phyloP scores from a whole-genome alignment of 2,888 invertebrate genomes.

The Lepidochitona cinerea region DNA sequence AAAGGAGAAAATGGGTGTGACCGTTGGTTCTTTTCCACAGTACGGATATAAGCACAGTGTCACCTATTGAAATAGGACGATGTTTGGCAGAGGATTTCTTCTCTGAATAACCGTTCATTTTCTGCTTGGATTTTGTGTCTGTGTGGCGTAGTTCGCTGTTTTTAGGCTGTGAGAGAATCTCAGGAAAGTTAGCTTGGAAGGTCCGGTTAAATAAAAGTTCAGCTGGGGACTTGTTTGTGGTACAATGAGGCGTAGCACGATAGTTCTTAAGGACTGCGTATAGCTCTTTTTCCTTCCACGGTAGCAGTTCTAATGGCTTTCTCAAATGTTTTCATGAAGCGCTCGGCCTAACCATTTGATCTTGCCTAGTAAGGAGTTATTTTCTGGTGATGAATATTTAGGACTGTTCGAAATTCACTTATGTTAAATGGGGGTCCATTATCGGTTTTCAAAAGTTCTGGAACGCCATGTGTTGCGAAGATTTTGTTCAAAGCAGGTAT shows the following conservation, averaged over 20 bases:
- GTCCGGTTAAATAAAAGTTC: no score
- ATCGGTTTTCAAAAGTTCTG: slow-evolving; percentile 14
- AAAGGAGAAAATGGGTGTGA: not conserved
- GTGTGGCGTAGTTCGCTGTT: no score
- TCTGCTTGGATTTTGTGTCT: no score
- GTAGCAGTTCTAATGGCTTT: slow-evolving; percentile 11
- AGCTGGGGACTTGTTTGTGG: no score
- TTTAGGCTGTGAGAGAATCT: no score
- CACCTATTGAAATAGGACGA: no score
- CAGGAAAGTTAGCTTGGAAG: no score
- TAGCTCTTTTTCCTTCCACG: no score
- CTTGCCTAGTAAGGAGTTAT: slow-evolving; percentile 14
- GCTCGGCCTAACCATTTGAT: slow-evolving; percentile 15
- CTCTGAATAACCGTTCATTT: no score
- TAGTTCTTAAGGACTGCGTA: no score
- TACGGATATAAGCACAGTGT: not conserved
- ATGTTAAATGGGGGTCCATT: slow-evolving; percentile 14
- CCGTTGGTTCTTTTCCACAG: not conserved
- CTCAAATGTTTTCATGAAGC: slow-evolving; percentile 7
- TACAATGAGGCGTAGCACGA: no score
- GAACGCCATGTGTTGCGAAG: slow-evolving; percentile 17
- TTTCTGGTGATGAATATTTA: not conserved
- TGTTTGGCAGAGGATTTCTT: no score
- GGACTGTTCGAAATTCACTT: not conserved
- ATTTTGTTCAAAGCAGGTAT: slow-evolving; percentile 23